Evolutionary conservation across 2,888 invertebrate species (phyloP).

Genomic region (Pandemis corylana): DNA sequence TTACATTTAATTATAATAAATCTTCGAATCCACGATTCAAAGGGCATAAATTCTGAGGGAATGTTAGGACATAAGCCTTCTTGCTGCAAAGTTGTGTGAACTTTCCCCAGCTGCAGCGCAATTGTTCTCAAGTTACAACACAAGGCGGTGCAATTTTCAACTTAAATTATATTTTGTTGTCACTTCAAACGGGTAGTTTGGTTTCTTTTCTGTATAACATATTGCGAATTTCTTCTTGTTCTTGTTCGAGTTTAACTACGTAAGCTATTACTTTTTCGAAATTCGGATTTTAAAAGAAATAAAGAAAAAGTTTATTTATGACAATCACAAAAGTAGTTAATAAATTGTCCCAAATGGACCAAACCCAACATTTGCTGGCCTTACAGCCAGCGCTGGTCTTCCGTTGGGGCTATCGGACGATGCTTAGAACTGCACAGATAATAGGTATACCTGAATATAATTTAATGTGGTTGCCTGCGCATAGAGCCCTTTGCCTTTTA

Average conservation of each 20-base stretch:
- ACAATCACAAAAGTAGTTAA: too few relatives aligned
- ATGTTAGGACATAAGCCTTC: conserved; percentile 4
- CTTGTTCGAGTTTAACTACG: not conserved
- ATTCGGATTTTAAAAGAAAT: too few relatives aligned
- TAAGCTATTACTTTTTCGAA: not conserved
- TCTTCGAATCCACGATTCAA: not conserved
- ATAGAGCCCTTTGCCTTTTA: too few relatives aligned
- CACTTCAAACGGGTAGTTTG: conserved; percentile 23
- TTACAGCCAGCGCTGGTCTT: too few relatives aligned
- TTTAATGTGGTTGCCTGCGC: too few relatives aligned
- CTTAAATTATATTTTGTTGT: conserved; percentile 40
- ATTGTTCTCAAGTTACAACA: conserved; percentile 25
- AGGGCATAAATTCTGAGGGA: not conserved
- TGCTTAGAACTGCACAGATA: too few relatives aligned
- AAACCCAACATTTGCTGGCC: too few relatives aligned
- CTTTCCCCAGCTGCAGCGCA: conserved; percentile 12
- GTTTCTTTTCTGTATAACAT: conserved; percentile 12
- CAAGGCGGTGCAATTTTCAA: conserved; percentile 32
- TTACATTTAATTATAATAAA: conserved; percentile 27
- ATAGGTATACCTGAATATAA: too few relatives aligned
- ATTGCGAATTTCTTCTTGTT: conserved; percentile 1
- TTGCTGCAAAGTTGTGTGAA: not conserved
- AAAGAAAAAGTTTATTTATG: too few relatives aligned
- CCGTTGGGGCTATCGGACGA: too few relatives aligned
- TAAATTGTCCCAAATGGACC: too few relatives aligned